Conservation (phyloP, 2,888 invertebrate species). For the Drosophila putrida region DNA sequence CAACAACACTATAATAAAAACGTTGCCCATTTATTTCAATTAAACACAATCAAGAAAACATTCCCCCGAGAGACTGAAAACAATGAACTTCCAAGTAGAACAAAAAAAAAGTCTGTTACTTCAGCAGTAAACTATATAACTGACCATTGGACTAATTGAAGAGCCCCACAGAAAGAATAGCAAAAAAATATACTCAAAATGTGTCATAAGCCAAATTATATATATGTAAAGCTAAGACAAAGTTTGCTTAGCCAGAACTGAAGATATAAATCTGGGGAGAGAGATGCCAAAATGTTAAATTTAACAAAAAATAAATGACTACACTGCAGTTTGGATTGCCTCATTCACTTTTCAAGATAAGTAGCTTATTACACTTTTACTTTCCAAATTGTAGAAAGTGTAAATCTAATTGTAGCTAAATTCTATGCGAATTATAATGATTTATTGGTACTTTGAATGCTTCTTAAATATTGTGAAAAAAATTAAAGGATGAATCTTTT, state of each 20-base stretch:
- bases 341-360: neutral
- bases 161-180: neutral
- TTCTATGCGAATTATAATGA: too few species aligned
- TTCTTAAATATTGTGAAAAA: too few species aligned
- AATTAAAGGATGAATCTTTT: too few species aligned
- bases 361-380: neutral
- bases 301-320: neutral
- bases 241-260: neutral
- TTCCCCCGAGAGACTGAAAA: slow-evolving; percentile 42
- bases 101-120: slow-evolving; percentile 7
- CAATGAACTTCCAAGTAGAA: slow-evolving; percentile 31
- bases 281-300: neutral
- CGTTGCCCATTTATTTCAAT: slow-evolving; percentile 82
- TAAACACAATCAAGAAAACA: slow-evolving; percentile 82
- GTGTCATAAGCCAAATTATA: slow-evolving; percentile 4
- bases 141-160: slow-evolving; percentile 52
- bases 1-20: slow-evolving; percentile 50
- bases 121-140: slow-evolving; percentile 39
- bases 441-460: too few species aligned
- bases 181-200: slow-evolving; percentile 1
- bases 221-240: neutral
- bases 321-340: neutral
- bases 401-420: too few species aligned
- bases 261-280: neutral
- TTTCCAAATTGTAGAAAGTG: neutral